Percentiles rank a stretch among this genome's conserved stretches.
These are phyloP conservation scores for Neofelis nebulosa DNA, from an alignment of 2,113 vertebrate species.

Conservation along the genomic window DNA sequence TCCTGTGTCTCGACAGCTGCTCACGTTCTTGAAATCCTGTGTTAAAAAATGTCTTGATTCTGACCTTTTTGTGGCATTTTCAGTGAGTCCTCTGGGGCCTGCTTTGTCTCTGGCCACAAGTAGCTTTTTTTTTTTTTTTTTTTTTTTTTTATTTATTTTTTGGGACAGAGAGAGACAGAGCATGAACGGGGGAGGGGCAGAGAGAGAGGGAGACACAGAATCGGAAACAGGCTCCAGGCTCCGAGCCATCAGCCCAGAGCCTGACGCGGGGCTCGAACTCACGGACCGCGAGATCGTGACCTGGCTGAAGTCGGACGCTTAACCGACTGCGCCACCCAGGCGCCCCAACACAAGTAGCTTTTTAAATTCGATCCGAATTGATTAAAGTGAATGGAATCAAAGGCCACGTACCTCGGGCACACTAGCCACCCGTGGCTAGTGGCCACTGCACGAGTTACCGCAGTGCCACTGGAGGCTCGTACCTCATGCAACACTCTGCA, in stretches of 20 bases:
- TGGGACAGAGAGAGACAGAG: too few relatives aligned
- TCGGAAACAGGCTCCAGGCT: too few relatives aligned
- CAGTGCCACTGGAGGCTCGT: rapidly evolving
- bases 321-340: too few relatives aligned
- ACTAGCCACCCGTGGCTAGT: rapidly evolving
- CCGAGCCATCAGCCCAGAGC: too few relatives aligned
- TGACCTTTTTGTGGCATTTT: not conserved
- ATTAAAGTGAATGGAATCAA: rapidly evolving
- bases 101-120: rapidly evolving
- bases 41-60: not conserved
- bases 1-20: rapidly evolving
- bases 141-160: too few relatives aligned
- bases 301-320: too few relatives aligned
- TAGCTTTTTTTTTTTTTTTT: too few relatives aligned
- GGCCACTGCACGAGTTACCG: rapidly evolving
- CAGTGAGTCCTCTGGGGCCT: not conserved
- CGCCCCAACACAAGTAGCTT: rapidly evolving
- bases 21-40: rapidly evolving
- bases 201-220: too few relatives aligned
- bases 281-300: too few relatives aligned
- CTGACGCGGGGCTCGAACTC: too few relatives aligned
- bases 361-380: not conserved
- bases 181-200: too few relatives aligned
- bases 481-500: rapidly evolving
- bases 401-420: rapidly evolving